Percentiles rank a stretch among this genome's conserved stretches.
Conservation (phyloP, 2,113 vertebrate species). For the Zeus faber region DNA sequence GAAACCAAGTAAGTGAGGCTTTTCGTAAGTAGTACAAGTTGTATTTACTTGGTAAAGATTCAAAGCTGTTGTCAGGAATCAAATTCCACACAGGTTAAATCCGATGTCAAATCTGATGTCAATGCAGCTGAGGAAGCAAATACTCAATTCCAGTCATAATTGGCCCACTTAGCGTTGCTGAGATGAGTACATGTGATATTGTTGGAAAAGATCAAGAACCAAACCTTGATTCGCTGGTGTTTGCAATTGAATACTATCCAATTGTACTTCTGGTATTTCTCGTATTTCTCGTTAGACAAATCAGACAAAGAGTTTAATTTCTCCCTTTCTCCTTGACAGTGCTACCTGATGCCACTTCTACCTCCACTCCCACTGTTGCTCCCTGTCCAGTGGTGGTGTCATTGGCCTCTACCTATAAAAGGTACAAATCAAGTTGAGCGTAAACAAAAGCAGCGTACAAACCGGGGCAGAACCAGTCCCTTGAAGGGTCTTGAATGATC, state of each 20-base stretch:
- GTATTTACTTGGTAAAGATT: background rate
- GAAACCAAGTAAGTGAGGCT: slow-evolving; percentile 4
- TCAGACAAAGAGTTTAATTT: background rate
- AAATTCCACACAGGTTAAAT: too few relatives aligned
- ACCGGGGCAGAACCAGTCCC: too few relatives aligned
- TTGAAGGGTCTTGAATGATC: background rate
- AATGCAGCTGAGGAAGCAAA: too few relatives aligned
- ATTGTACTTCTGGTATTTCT: background rate
- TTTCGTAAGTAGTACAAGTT: background rate
- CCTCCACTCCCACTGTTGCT: slow-evolving; percentile 25
- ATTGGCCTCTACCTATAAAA: slow-evolving; percentile 54
- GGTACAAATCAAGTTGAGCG: background rate
- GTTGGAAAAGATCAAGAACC: too few relatives aligned
- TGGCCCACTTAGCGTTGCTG: too few relatives aligned
- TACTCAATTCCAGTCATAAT: too few relatives aligned
- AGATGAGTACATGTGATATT: too few relatives aligned
- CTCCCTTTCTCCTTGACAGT: background rate
- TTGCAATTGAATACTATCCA: background rate
- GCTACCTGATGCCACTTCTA: slow-evolving; percentile 65
- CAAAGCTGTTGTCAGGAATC: too few relatives aligned
- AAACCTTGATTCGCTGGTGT: too few relatives aligned
- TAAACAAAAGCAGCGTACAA: background rate
- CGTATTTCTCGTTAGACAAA: background rate
- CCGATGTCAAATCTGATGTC: too few relatives aligned
- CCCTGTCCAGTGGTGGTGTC: slow-evolving; percentile 51